Evolutionary conservation across 2,797 vertebrate genomes (phyloP).

Genomic region (Cichlasoma orientale): DNA sequence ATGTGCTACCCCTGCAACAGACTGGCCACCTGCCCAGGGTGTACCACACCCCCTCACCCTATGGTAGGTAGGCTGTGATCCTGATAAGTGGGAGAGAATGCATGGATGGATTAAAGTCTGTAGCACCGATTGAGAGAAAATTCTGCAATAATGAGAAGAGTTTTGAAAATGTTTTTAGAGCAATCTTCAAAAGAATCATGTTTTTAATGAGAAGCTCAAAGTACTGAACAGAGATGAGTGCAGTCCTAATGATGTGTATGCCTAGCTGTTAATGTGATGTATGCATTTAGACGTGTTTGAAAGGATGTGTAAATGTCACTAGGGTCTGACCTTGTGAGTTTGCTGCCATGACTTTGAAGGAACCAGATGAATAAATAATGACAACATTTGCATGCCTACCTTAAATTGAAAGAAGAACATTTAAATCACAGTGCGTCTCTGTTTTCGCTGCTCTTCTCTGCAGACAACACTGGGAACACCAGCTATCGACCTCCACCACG

Average conservation of each 20-base stretch:
- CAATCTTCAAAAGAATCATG: background rate
- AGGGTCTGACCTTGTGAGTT: background rate
- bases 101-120: background rate
- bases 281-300: background rate
- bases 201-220: background rate
- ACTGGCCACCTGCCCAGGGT: background rate
- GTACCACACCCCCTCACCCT: background rate
- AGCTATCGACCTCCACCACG: constrained; percentile 89
- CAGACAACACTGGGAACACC: constrained; percentile 86
- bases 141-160: background rate
- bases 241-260: background rate
- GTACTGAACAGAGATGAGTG: background rate
- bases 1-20: background rate
- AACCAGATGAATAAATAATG: background rate
- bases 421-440: background rate
- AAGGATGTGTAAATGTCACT: background rate
- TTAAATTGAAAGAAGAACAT: background rate
- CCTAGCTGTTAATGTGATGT: background rate
- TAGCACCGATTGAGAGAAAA: rapidly evolving
- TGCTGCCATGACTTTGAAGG: background rate
- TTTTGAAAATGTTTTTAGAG: background rate
- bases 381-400: background rate
- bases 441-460: background rate
- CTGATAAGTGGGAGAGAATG: too few relatives aligned
- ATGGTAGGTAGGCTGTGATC: background rate